These are phyloP conservation scores for Alcis repandata DNA, from an alignment of 2,888 invertebrate species.

Conservation along the genomic window DNA sequence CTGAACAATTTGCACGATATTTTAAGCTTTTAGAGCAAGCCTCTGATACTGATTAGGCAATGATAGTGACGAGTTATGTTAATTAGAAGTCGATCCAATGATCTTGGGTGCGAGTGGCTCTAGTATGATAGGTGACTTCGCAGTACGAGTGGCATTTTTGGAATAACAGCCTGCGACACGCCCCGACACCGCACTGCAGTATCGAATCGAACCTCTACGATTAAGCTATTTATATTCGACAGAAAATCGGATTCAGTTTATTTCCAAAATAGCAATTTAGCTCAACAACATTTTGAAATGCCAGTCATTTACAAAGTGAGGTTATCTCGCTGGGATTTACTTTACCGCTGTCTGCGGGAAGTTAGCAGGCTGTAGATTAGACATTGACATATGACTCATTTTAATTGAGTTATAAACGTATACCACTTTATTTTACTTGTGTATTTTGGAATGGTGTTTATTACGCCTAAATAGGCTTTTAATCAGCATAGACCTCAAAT, in stretches of 20 bases:
- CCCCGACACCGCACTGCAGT: background rate
- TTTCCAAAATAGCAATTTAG: no score
- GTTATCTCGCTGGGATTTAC: background rate
- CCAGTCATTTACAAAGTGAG: background rate
- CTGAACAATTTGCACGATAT: background rate
- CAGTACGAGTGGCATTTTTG: background rate
- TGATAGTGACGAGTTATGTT: conserved; percentile 43
- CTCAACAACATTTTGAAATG: no score
- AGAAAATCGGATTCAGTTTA: no score
- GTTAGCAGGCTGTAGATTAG: no score
- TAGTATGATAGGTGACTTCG: no score
- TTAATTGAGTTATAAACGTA: no score
- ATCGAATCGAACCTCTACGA: background rate
- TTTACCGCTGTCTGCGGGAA: no score
- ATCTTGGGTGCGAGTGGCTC: background rate
- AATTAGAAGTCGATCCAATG: conserved; percentile 29
- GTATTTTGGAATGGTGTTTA: background rate
- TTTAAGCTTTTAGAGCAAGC: conserved; percentile 4
- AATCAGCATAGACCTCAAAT: background rate
- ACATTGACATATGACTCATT: no score
- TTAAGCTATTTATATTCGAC: background rate
- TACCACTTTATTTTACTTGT: background rate
- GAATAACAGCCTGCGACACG: background rate
- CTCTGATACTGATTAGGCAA: conserved; percentile 25
- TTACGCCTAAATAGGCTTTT: conserved; percentile 3